These are phyloP conservation scores for Streblospio benedicti DNA, from an alignment of 1,140 invertebrate genomes.

Conservation along the genomic window DNA sequence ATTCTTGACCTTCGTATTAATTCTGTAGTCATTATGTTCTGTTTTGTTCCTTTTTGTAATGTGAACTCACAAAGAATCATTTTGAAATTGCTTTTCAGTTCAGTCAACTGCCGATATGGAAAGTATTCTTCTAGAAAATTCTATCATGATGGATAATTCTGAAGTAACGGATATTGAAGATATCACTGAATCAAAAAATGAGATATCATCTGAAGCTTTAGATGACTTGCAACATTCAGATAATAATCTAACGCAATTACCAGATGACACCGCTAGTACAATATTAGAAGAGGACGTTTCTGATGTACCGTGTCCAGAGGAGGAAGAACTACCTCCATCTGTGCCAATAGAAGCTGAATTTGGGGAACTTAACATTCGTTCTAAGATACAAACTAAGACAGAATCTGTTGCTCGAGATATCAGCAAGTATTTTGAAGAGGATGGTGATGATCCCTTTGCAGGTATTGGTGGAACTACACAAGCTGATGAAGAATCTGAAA, in stretches of 20 bases:
- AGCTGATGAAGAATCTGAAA: neutral
- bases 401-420: too few species aligned
- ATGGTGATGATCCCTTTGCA: neutral
- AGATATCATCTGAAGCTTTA: neutral
- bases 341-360: too few species aligned
- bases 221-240: neutral
- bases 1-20: too few species aligned
- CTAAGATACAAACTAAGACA: too few species aligned
- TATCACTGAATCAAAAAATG: neutral
- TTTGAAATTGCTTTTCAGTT: too few species aligned
- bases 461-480: neutral
- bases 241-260: neutral
- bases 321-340: too few species aligned
- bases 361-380: too few species aligned
- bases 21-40: too few species aligned
- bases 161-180: neutral
- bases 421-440: too few species aligned
- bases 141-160: neutral
- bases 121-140: slow-evolving; percentile 13
- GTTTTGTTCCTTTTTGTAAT: too few species aligned
- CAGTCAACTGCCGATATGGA: too few species aligned
- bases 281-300: neutral
- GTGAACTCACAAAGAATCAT: too few species aligned
- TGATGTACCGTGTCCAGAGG: neutral
- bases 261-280: neutral